Conservation (phyloP, 2,797 vertebrate species). For the Eurystomus glaucurus region DNA sequence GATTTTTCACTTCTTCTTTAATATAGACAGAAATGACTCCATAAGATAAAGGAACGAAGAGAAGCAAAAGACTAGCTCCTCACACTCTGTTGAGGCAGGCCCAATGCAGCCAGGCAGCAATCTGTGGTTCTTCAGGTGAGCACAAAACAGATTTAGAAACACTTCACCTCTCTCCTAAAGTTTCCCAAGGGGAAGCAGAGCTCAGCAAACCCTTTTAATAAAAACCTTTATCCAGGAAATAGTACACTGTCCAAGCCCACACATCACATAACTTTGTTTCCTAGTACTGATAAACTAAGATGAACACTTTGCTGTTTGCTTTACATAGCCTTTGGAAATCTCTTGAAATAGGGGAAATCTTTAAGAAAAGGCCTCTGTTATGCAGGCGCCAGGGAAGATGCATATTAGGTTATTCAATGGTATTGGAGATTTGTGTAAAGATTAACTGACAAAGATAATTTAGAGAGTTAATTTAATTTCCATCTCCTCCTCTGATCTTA, state of each 20-base stretch:
- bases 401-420: neutral
- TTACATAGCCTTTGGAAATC: neutral
- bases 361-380: neutral
- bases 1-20: neutral
- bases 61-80: neutral
- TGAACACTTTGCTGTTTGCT: neutral
- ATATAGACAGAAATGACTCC: neutral
- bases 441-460: neutral
- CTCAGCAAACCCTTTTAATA: neutral
- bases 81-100: neutral
- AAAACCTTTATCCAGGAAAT: neutral
- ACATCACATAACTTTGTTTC: neutral
- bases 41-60: neutral
- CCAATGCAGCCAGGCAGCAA: neutral
- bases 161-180: neutral
- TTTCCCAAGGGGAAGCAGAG: neutral
- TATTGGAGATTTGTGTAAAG: neutral
- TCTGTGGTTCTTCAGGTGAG: neutral
- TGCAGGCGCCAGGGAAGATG: neutral
- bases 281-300: neutral
- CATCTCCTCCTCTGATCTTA: neutral
- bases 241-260: neutral
- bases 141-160: neutral
- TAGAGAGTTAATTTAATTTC: neutral
- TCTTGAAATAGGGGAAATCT: neutral